Evolutionary conservation across 2,797 vertebrate species (phyloP).

Genomic region (Podargus strigoides): DNA sequence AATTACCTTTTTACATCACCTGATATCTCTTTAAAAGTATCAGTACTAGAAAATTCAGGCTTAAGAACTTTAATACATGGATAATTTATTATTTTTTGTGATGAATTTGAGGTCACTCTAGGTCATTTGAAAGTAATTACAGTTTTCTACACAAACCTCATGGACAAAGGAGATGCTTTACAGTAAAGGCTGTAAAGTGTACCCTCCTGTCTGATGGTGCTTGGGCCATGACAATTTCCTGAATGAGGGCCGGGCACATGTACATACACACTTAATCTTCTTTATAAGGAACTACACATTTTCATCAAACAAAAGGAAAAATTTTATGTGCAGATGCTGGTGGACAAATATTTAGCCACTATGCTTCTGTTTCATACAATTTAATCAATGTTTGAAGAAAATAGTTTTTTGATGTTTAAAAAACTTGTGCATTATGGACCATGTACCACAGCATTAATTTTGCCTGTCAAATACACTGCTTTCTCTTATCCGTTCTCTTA

Average conservation of each 20-base stretch:
- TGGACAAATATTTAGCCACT: neutral
- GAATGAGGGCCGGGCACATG: rapidly evolving
- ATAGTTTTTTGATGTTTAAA: neutral
- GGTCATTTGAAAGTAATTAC: neutral
- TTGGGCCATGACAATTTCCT: neutral
- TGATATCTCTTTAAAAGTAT: neutral
- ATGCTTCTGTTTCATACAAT: neutral
- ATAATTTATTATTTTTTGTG: neutral
- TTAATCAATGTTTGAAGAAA: neutral
- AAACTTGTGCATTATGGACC: neutral
- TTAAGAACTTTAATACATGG: neutral
- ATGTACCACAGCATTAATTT: neutral
- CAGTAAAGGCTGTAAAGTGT: neutral
- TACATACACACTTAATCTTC: neutral
- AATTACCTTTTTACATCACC: neutral
- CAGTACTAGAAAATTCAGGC: neutral
- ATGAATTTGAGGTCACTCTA: neutral
- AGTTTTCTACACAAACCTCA: neutral
- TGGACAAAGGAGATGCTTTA: neutral
- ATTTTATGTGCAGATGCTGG: neutral
- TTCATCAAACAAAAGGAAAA: neutral
- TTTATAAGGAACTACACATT: neutral
- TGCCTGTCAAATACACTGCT: neutral
- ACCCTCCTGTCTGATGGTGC: neutral
- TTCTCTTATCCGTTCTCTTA: neutral